Evolutionary conservation across 2,113 vertebrate species (phyloP), one percentile per base, ranked within the genome.

Genomic region (Phalacrocorax carbo): DNA sequence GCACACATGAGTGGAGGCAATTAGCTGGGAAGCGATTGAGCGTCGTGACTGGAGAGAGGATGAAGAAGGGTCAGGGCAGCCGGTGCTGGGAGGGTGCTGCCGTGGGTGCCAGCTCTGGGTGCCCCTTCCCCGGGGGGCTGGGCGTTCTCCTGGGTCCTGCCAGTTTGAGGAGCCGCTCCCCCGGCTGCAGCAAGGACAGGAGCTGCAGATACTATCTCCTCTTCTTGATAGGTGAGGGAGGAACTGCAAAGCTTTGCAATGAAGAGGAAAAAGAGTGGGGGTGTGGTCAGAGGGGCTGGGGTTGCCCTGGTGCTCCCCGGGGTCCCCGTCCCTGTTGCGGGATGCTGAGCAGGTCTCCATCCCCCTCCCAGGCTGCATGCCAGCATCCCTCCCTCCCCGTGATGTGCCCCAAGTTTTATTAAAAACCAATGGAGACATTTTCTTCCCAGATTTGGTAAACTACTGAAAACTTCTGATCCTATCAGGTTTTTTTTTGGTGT

Each of bases 1-100:
- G 98, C 97, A 98, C 97, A 98, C 97, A 96, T 97, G 90, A 79
- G 76, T 97, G 98, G 97, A 98, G 97, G 95, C 98, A 98, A 96
- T 98, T 98, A 98, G 95, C 91, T 95, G 86, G 93, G 88, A 97
- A 97, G 93, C 55, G 21, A 96, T 86, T 36, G 96, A 97, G 82
- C 3, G 13, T 91, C 86, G 77, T 98, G 96, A 96, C 91, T 96
- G 88, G 88, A 49, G 94, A 97, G 94, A 96, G 95, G 95, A 94
- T 97, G 94, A 96, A 34, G 70, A 42, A 69, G 82, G 91, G 87
- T 94, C 70, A 71, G 93, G 71, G 79, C 82, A 54, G n/a, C 3
- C 0, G 0, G 36, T 5, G 36, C 38, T 20, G 32, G 55, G 55
- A 15, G n/a, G 66, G 42, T 4, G 10, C 13, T 66, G 81, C 61